Base-by-base conservation (phyloP, 2,797 vertebrate genomes). In the Cyclopterus lumpus region DNA sequence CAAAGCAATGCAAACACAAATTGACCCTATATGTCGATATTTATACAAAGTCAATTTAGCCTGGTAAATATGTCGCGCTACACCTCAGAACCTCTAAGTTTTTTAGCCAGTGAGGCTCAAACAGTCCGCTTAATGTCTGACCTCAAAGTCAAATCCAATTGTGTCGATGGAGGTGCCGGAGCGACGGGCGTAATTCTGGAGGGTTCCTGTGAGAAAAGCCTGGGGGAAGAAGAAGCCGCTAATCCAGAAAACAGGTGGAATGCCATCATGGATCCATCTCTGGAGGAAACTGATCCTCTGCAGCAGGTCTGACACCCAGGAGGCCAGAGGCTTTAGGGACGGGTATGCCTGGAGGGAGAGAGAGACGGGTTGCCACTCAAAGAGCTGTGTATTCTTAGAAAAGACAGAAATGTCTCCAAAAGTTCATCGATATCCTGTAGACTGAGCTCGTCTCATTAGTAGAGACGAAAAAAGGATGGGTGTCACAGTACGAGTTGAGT, bases 161-260 rank as follows among this genome's bases (percentile, higher is more conserved):
- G 93, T 96, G 84, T 98, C 96, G 0, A 98, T 96, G 75, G 97
- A 96, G 84, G 94, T 91, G 63, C 93, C 8, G 0, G 92, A 93
- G 54, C 93, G 93, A 2, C 97, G 96, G 73, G 97, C 96, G 0
- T 95, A 97, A 89, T 98, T 97, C 92, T 98, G 97, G 40, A 99
- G 93, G 0, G 96, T 97, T 60, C 96, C 97, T 0, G 97, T 97
- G 80, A 99, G 95, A 82, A 99, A 98, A 20, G 96, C 96, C 87
- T 98, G 97, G 0, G 97, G 97, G 88, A 97, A 98, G 92, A 98
- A 98, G 87, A 99, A 96, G 2, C 96, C 95, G 0, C 96, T 97
- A 86, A 98, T 97, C 97, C 97, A 98, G 93, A 97, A 97, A 42
- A 96, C 95, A 0, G 95, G 71, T 1, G 97, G 97, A 83, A 96